Base-by-base conservation (phyloP, 2,797 vertebrate species). In the Steatocranus sp. region DNA sequence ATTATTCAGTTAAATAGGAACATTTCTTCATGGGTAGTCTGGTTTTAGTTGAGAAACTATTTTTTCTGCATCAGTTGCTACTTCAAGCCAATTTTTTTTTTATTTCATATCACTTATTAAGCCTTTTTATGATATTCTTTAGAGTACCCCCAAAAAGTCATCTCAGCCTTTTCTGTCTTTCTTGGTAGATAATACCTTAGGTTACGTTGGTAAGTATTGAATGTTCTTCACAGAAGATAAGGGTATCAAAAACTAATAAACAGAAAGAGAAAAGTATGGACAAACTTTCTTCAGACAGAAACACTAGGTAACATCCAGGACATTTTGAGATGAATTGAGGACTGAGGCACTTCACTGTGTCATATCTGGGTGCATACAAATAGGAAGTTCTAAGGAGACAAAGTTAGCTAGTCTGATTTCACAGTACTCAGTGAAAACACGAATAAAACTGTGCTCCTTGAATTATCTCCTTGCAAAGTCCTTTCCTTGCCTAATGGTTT, bases 191-290 rank as follows among this genome's bases (percentile, higher is more conserved):
- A 20, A 20, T 68, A 53, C 17, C 27, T 49, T 2, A 56, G 50
- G 30, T 32, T 51, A 81, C 18, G 49, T 27, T 68, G 32, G 81
- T 46, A 63, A 30, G 77, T 25, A 66, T 27, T 51, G 30, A 83
- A 58, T 70, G 80, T 81, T 70, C 8, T 87, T 83, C 23, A 30
- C 20, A 82, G 58, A 75, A 79, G 53, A 77, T 76, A 79, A 86
- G 41, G 50, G 77, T 73, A 68, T 86, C 36, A 63, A 61, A 53
- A 66, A 76, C 78, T 68, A 51, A 48, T 25, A 46, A 86, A 75
- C 27, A 78, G 23, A 82, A 80, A 78, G 9, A 15, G 25, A 48
- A 61, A 83, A 82, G 27, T 9, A 51, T 41, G 50, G 38, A 74
- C 17, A 82, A 75, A 23, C 48, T 56, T 41, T 74, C 73, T 77